Base-by-base conservation (phyloP, 2,888 invertebrate species). In the Lomographa bimaculata region DNA sequence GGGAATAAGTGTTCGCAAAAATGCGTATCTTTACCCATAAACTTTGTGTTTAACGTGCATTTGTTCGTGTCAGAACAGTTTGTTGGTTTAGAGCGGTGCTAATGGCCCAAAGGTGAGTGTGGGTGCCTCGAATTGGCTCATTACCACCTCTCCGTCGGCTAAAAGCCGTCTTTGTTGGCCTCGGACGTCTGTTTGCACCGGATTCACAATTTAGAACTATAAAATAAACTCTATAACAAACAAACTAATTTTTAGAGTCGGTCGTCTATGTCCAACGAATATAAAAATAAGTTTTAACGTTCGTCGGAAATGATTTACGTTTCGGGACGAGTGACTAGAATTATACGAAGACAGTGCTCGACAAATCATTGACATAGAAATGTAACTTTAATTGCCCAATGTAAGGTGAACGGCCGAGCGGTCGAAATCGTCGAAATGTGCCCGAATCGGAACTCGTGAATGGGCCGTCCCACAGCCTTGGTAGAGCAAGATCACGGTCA, bases 371-470 rank as follows among this genome's bases (percentile, higher is more conserved):
- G 59, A 44, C 50, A 50, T 55, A 65, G 52, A 60, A 60, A 59
- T 64, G 57, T 54, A 60, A 59, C 60, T 70, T 58, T 67, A 73
- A 78, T 78, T 74, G 70, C 66, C 65, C 64, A 67, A 67, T 64
- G 52, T 58, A 60, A 74, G 80, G 69, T 78, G 71, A 80, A 77
- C 57, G 77, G 50, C 71, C 79, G 55, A 43, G 34, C 37, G 11
- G n/a, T n/a, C n/a, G n/a, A n/a, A n/a, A n/a, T n/a, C n/a, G 17
- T 27, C 27, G 32, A 39, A 38, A 26, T 50, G 50, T 54, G 56
- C 48, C 60, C 55, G 54, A 65, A 73, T 73, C 69, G 60, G 48
- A 53, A 56, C 60, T 73, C 79, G 79, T 81, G 82, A 80, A 82
- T 77, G 75, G 71, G 50, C 67, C 82, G 67, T 60, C 78, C 78